Evolutionary conservation across 2,797 vertebrate species (phyloP).

Genomic region (Steatocranus sp.): DNA sequence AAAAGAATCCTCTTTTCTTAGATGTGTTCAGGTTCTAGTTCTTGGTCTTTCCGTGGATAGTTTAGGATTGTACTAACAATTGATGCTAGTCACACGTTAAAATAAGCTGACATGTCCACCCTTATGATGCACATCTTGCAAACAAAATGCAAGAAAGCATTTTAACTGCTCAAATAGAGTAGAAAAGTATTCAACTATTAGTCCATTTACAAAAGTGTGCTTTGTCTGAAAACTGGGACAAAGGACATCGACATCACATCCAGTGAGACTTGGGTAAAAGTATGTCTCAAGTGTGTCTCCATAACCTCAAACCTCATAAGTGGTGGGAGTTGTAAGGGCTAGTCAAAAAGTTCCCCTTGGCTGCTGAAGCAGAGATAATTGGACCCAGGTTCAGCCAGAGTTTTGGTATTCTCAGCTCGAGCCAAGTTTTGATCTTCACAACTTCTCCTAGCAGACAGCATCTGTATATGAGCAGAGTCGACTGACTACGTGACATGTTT

Average conservation of each 20-base stretch:
- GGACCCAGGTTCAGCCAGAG: constrained; percentile 66
- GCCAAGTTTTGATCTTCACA: constrained; percentile 64
- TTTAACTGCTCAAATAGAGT: background rate
- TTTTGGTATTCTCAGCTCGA: constrained; percentile 59
- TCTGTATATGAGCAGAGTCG: constrained; percentile 5
- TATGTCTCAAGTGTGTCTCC: constrained; percentile 41
- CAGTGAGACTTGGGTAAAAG: constrained; percentile 24
- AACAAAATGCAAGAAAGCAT: background rate
- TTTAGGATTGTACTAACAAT: background rate
- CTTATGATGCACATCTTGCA: constrained; percentile 12
- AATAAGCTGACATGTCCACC: background rate
- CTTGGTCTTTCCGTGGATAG: background rate
- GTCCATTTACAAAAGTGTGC: background rate
- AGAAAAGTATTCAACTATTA: background rate
- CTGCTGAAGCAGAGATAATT: constrained; percentile 72
- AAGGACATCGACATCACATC: constrained; percentile 22
- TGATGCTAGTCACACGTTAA: background rate
- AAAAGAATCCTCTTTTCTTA: background rate
- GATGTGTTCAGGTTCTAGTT: background rate
- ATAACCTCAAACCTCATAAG: constrained; percentile 40
- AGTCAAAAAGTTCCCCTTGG: constrained; percentile 67
- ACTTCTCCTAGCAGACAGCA: constrained; percentile 25
- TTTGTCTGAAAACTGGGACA: constrained; percentile 42
- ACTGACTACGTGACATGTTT: constrained; percentile 24
- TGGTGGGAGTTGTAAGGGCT: constrained; percentile 45